Evolutionary conservation across 2,888 invertebrate species (phyloP).

Genomic region (Trichogramma dendrolimi): DNA sequence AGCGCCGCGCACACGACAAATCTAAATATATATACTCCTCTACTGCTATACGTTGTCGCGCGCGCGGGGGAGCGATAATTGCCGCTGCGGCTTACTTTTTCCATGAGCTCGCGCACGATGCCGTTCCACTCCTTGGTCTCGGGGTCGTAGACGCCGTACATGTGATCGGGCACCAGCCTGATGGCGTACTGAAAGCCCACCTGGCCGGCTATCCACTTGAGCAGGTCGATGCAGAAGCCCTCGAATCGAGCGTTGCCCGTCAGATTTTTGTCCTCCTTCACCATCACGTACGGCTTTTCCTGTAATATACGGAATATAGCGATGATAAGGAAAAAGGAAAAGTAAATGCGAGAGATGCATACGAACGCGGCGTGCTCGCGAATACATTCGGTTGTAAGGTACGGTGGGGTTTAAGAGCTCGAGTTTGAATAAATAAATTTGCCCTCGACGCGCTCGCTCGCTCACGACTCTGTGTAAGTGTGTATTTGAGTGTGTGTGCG

Average conservation of each 20-base stretch:
- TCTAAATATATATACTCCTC: slow-evolving; percentile 4
- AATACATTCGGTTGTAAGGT: too few relatives aligned
- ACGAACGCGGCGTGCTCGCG: too few relatives aligned
- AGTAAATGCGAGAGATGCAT: too few relatives aligned
- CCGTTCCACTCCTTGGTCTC: slow-evolving; percentile 88
- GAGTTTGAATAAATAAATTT: too few relatives aligned
- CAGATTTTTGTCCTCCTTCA: slow-evolving; percentile 76
- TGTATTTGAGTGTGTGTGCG: too few relatives aligned
- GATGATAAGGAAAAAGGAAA: too few relatives aligned
- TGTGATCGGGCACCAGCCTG: slow-evolving; percentile 77
- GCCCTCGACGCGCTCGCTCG: too few relatives aligned
- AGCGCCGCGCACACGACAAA: background rate
- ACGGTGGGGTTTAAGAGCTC: too few relatives aligned
- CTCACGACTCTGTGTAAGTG: too few relatives aligned
- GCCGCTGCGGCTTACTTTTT: slow-evolving; percentile 62
- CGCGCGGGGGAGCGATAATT: background rate
- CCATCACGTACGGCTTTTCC: slow-evolving; percentile 91
- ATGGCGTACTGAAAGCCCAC: slow-evolving; percentile 87
- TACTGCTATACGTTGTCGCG: background rate
- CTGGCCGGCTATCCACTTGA: slow-evolving; percentile 75
- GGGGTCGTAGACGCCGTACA: slow-evolving; percentile 86
- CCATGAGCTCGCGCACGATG: slow-evolving; percentile 80
- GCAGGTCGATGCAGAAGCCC: slow-evolving; percentile 87
- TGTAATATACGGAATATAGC: slow-evolving; percentile 43
- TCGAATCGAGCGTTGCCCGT: slow-evolving; percentile 85